Percentiles rank a stretch among this genome's conserved stretches.
These are phyloP conservation scores for Zhengitettix transpicula DNA, from an alignment of 2,888 invertebrate genomes.

Conservation along the genomic window DNA sequence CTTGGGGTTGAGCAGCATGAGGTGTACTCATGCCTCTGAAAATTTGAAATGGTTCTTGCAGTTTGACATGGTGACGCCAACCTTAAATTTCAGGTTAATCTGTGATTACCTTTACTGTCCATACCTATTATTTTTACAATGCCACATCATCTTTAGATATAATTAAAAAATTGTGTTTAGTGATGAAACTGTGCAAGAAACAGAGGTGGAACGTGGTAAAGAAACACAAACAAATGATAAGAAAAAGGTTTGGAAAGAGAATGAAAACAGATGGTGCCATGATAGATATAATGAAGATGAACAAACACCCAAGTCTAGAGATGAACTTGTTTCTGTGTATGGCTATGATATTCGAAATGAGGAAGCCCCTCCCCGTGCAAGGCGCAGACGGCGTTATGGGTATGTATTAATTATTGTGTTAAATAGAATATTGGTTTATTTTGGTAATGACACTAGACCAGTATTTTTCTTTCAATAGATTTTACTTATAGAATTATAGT, in stretches of 20 bases:
- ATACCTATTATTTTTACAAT: no score
- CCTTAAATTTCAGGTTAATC: no score
- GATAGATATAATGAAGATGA: slow-evolving; percentile 61
- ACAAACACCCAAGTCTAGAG: slow-evolving; percentile 71
- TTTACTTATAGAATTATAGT: not conserved
- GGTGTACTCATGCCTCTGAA: no score
- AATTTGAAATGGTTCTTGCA: no score
- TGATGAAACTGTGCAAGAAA: not conserved
- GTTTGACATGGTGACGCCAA: no score
- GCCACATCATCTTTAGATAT: no score
- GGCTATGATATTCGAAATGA: slow-evolving; percentile 91
- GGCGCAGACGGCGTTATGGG: slow-evolving; percentile 76
- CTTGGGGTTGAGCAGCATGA: no score
- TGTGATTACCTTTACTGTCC: no score
- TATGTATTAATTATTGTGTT: slow-evolving; percentile 22
- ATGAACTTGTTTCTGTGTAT: slow-evolving; percentile 71
- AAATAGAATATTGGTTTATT: not conserved
- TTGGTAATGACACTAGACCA: not conserved
- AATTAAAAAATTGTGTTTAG: not conserved
- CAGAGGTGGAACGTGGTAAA: slow-evolving; percentile 5
- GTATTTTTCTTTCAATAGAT: not conserved
- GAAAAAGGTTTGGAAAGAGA: slow-evolving; percentile 37
- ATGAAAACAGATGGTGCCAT: slow-evolving; percentile 59
- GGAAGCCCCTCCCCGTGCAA: slow-evolving; percentile 75
- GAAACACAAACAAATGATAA: slow-evolving; percentile 18